Evolutionary conservation across 2,797 vertebrate genomes (phyloP), one percentile per base, ranked within the genome.

Genomic region (Dermochelys coriacea): DNA sequence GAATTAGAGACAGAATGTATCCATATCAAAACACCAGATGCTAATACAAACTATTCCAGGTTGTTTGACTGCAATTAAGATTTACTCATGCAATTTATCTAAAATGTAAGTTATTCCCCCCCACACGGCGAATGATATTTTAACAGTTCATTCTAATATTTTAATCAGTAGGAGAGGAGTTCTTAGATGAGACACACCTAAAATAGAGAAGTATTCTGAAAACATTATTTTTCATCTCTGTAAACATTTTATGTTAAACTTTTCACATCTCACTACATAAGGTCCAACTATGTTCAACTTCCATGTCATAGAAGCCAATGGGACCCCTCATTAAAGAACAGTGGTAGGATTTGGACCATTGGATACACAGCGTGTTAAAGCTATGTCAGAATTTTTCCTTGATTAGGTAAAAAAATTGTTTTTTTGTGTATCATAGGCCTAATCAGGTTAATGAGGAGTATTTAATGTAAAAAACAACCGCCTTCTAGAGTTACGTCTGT

Each of bases 321-420:
- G 0, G n/a, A 34, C 18, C 78, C n/a, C 1, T 78, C 16, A 61
- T 80, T 34, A 21, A 23, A 25, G 31, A 41, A 19, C 25, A 68
- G 45, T n/a, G 4, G 23, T 1, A 5, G 9, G 3, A 87, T 83
- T 31, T 61, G 51, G 64, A 11, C 59, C 85, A 82, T 52, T 57
- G 80, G 18, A 86, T 34, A 14, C 29, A 74, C 2, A 23, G 12
- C 31, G 89, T 14, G 50, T 0, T 1, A 1, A 87, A 27, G 86
- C 3, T 3, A 79, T 5, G 41, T 6, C 0, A 49, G 29, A 21
- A 21, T 25, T 88, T 61, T 74, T 16, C 64, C 15, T 1, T 12
- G 34, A 61, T 1, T 45, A 27, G 2, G 2, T 12, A 14, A 10
- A 9, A 50, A 21, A 16, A 0, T 0, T 1, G 27, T 77, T 29